Conservation (phyloP, 2,797 vertebrate species). For the Myotis daubentonii region DNA sequence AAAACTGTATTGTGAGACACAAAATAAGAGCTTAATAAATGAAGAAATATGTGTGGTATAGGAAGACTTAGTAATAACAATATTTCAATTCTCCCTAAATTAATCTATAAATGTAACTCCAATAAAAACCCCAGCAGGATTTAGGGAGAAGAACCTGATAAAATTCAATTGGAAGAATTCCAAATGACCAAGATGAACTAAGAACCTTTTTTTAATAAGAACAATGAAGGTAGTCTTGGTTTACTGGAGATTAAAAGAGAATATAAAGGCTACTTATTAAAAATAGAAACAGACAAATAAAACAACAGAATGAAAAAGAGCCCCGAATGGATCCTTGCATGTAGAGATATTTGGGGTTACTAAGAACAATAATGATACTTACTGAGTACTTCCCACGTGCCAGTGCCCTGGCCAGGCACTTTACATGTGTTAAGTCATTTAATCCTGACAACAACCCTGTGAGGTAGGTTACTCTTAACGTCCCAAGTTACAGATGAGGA, state of each 20-base stretch:
- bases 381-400: not conserved
- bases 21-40: constrained; percentile 76
- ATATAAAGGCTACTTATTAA: not conserved
- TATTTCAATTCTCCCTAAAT: constrained; percentile 62
- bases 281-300: not conserved
- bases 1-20: constrained; percentile 39
- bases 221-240: not conserved
- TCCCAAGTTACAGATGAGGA: not conserved
- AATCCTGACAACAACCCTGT: not conserved
- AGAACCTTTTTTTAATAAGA: not conserved
- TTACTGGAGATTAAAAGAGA: constrained; percentile 24
- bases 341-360: not conserved
- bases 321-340: not conserved
- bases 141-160: constrained; percentile 52
- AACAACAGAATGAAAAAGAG: not conserved
- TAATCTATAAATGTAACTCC: constrained; percentile 68
- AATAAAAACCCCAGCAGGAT: constrained; percentile 67
- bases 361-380: not conserved
- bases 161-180: constrained; percentile 58
- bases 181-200: constrained; percentile 48
- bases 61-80: constrained; percentile 52
- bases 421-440: not conserved
- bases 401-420: not conserved
- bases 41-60: constrained; percentile 40
- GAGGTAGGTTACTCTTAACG: not conserved